These are phyloP conservation scores for Leptinotarsa tumamoca DNA, from an alignment of 2,888 invertebrate species.

Conservation along the genomic window DNA sequence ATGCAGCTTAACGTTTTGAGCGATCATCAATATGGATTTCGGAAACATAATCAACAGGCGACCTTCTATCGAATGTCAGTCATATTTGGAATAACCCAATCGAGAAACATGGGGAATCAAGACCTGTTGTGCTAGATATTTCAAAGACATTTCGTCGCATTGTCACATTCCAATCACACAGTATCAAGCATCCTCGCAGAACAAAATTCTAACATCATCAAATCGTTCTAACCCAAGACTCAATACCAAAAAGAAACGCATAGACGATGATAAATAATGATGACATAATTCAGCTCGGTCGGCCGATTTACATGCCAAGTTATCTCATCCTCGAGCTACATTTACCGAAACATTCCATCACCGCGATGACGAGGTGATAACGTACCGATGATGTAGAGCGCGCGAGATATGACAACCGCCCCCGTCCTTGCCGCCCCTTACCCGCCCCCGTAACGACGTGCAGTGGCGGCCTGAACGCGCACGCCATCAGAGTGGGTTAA, in stretches of 20 bases:
- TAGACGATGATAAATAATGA: background rate
- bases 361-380: constrained; percentile 31
- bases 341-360: constrained; percentile 21
- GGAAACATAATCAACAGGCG: no score
- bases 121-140: no score
- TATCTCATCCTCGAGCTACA: constrained; percentile 20
- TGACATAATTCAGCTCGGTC: constrained; percentile 4
- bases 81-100: no score
- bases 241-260: background rate
- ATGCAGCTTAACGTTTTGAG: no score
- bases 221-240: no score
- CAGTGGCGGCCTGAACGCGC: constrained; percentile 1
- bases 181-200: no score
- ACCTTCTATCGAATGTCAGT: no score
- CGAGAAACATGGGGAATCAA: no score
- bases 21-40: no score
- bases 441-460: background rate
- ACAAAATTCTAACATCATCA: no score
- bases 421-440: constrained; percentile 31
- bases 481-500: background rate
- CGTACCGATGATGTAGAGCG: constrained; percentile 28
- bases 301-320: constrained; percentile 11
- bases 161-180: no score
- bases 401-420: constrained; percentile 35
- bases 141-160: no score